Percentiles rank a stretch among this genome's conserved stretches.
Conservation (phyloP, 92 coral and sea anemone genomes). For the Ricordea florida region DNA sequence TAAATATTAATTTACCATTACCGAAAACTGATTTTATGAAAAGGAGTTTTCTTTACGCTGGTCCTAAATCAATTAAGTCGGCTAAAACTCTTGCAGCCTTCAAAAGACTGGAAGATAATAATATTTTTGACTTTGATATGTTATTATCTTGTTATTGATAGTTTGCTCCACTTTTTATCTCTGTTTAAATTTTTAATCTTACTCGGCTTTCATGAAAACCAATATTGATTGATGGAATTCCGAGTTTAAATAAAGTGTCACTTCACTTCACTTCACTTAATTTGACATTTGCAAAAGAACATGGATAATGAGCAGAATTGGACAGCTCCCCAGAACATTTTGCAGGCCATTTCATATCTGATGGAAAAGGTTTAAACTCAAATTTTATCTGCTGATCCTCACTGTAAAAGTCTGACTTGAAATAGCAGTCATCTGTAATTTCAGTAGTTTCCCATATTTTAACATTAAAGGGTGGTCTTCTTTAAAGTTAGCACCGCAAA, state of each 20-base stretch:
- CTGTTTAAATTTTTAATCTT: no score
- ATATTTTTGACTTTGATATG: no score
- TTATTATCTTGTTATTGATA: slow-evolving; percentile 13
- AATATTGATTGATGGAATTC: no score
- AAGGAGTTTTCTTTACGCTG: no score
- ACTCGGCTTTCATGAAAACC: no score
- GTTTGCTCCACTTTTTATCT: slow-evolving; percentile 17
- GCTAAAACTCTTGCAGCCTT: no score
- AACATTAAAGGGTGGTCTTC: slow-evolving; percentile 78
- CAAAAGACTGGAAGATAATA: no score
- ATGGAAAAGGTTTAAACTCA: slow-evolving; percentile 61
- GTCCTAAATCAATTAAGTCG: no score
- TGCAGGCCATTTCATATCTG: slow-evolving; percentile 66
- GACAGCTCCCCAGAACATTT: slow-evolving; percentile 51
- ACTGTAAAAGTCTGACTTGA: slow-evolving; percentile 48
- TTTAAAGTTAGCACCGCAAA: slow-evolving; percentile 66
- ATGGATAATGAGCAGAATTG: slow-evolving; percentile 62
- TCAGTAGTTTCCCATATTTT: slow-evolving; percentile 57
- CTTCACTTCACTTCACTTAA: no score
- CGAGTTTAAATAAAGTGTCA: no score
- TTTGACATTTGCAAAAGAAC: slow-evolving; percentile 70
- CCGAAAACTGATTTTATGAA: no score
- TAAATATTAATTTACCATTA: no score
- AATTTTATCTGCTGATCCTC: slow-evolving; percentile 43
- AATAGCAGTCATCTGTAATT: slow-evolving; percentile 27